Evolutionary conservation across 2,797 vertebrate species (phyloP).

Genomic region (Chrysocyon brachyurus): DNA sequence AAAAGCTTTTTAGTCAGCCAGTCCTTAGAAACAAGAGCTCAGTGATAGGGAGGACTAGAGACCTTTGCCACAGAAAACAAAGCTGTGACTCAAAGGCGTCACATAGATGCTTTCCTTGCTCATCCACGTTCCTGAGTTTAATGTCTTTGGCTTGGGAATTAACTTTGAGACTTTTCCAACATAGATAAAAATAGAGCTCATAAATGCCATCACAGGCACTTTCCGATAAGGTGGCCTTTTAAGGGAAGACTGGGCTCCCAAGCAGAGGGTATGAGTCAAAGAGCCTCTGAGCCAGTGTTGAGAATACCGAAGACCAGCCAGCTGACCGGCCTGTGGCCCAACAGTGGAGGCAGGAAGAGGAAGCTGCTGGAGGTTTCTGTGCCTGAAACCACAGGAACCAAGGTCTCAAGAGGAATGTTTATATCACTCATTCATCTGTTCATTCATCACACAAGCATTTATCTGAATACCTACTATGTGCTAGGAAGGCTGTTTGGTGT

Average conservation of each 20-base stretch:
- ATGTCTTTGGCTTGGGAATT: conserved; percentile 84
- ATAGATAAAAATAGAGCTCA: conserved; percentile 85
- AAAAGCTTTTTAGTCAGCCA: conserved; percentile 85
- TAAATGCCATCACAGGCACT: conserved; percentile 76
- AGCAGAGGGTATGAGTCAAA: conserved; percentile 74
- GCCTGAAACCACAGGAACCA: conserved; percentile 4
- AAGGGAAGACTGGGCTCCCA: conserved; percentile 77
- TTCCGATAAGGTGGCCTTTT: conserved; percentile 83
- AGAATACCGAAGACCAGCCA: background rate
- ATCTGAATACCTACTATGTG: conserved; percentile 1
- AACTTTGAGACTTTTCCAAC: conserved; percentile 85
- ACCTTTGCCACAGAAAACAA: conserved; percentile 85
- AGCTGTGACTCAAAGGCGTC: conserved; percentile 84
- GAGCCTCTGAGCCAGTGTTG: background rate
- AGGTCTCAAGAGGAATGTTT: conserved; percentile 43
- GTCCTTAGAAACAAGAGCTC: conserved; percentile 85
- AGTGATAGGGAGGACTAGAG: conserved; percentile 80
- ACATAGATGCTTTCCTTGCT: conserved; percentile 82
- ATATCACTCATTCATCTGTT: background rate
- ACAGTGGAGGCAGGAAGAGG: conserved; percentile 46
- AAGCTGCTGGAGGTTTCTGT: conserved; percentile 43
- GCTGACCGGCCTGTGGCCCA: conserved; percentile 22
- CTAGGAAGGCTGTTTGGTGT: conserved; percentile 3
- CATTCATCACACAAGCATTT: conserved; percentile 47
- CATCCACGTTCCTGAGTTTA: conserved; percentile 82